phyloP scores from a whole-genome alignment of 2,888 invertebrate species.

The Leucophora obtusa region DNA sequence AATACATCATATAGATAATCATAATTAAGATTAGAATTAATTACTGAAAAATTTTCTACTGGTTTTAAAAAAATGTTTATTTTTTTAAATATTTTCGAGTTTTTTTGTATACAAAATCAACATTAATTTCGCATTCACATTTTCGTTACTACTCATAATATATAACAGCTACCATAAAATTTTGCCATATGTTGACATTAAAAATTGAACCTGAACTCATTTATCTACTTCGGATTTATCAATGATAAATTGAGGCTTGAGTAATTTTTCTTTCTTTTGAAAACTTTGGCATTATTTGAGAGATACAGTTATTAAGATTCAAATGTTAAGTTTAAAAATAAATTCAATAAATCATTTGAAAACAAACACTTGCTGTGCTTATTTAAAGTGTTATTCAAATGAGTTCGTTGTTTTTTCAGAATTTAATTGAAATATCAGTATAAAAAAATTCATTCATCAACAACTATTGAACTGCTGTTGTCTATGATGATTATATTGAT shows the following conservation, averaged over 20 bases:
- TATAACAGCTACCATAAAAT: not conserved
- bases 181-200: constrained; percentile 11
- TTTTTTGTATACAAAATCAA: not conserved
- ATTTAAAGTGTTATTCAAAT: not conserved
- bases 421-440: not conserved
- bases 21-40: too few species aligned
- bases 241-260: constrained; percentile 20
- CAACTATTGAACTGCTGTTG: not conserved
- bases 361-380: constrained; percentile 5
- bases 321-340: constrained; percentile 30
- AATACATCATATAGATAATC: too few species aligned
- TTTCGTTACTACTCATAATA: too few species aligned
- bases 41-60: too few species aligned
- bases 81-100: too few species aligned
- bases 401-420: not conserved
- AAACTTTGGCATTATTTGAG: not conserved
- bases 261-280: constrained; percentile 2
- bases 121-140: not conserved
- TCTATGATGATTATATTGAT: not conserved
- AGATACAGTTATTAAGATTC: not conserved
- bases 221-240: constrained; percentile 36
- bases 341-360: constrained; percentile 20
- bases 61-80: too few species aligned
- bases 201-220: constrained; percentile 37
- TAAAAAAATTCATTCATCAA: not conserved